These are phyloP conservation scores for Ophioninae sp. DNA, from an alignment of 2,888 invertebrate genomes.

Conservation along the genomic window DNA sequence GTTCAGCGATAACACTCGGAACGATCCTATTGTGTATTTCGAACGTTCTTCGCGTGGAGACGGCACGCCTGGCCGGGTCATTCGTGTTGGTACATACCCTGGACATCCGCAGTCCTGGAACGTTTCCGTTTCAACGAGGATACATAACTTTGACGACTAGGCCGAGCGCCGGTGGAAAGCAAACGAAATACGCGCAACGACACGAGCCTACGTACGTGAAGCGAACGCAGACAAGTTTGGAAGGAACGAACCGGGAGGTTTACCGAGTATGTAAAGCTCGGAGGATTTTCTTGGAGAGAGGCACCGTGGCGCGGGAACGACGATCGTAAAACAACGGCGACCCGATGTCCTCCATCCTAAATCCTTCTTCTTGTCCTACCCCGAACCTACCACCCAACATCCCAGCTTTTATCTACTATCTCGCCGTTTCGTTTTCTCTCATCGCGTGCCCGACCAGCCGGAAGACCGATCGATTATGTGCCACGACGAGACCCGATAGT, in stretches of 20 bases:
- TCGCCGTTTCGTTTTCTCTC: slow-evolving; percentile 37
- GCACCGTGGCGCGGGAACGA: not conserved
- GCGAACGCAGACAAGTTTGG: slow-evolving; percentile 34
- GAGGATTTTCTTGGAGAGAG: slow-evolving; percentile 16
- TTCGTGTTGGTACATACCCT: not conserved
- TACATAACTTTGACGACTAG: slow-evolving; percentile 50
- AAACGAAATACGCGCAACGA: slow-evolving; percentile 32
- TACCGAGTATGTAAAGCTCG: slow-evolving; percentile 18
- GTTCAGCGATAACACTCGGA: slow-evolving; percentile 31
- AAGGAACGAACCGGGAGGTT: slow-evolving; percentile 27
- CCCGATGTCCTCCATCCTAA: slow-evolving; percentile 26
- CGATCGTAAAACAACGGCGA: slow-evolving; percentile 53
- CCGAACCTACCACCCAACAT: not conserved
- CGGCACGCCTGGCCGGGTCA: not conserved
- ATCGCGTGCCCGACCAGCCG: slow-evolving; percentile 46
- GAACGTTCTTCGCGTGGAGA: slow-evolving; percentile 10
- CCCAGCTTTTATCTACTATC: slow-evolving; percentile 17
- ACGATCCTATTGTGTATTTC: slow-evolving; percentile 30
- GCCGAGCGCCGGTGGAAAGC: not conserved
- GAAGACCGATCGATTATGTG: slow-evolving; percentile 53
- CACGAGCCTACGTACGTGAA: not conserved
- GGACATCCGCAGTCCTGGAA: slow-evolving; percentile 27
- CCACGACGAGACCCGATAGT: slow-evolving; percentile 38
- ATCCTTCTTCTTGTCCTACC: slow-evolving; percentile 14
- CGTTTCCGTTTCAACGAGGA: slow-evolving; percentile 26